Base-by-base conservation (phyloP, 2,797 vertebrate genomes). In the Bufotes viridis region DNA sequence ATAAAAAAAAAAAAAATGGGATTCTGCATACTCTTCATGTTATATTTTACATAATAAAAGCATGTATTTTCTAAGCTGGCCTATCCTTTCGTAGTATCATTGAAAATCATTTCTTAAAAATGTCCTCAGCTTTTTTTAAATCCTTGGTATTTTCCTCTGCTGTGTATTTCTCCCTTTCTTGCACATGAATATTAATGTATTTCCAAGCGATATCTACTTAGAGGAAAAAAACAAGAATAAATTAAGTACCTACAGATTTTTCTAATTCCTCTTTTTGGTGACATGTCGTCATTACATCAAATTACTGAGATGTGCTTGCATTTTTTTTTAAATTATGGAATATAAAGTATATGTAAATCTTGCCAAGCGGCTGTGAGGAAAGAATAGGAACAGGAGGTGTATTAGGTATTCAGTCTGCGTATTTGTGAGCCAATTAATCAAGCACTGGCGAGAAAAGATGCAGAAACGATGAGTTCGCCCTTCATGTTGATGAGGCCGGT, bases 401-500 rank as follows among this genome's bases (percentile, higher is more conserved):
- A 98, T 98, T 98, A 97, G 94, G 96, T 96, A 99, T 98, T 98
- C 97, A 91, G 91, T 90, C 88, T 91, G 96, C 96, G 93, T 98
- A 94, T 95, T 96, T 94, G 95, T 94, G 97, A 97, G 97, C 97
- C 98, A 99, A 98, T 99, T 98, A 99, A 98, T 98, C 97, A 98
- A 97, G 97, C 96, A 90, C 95, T 94, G 96, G 96, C 95, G 96
- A 97, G 97, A 95, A 97, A 96, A 97, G 97, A 97, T 97, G 97
- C 97, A 97, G 96, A 97, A 97, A 97, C 96, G 97, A 98, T 98
- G 97, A 97, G 96, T 97, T 98, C 96, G 97, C 97, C 98, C 98
- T 99, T 98, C 97, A 98, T 97, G 96, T 97, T 98, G 97, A 99
- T 98, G 97, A 98, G 97, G 97, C 97, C 96, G 96, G 97, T 96